Percentiles rank a stretch among this genome's conserved stretches.
These are phyloP conservation scores for Henricia sp. DNA, from an alignment of 53 echinoderm and acorn worm species.

Conservation along the genomic window DNA sequence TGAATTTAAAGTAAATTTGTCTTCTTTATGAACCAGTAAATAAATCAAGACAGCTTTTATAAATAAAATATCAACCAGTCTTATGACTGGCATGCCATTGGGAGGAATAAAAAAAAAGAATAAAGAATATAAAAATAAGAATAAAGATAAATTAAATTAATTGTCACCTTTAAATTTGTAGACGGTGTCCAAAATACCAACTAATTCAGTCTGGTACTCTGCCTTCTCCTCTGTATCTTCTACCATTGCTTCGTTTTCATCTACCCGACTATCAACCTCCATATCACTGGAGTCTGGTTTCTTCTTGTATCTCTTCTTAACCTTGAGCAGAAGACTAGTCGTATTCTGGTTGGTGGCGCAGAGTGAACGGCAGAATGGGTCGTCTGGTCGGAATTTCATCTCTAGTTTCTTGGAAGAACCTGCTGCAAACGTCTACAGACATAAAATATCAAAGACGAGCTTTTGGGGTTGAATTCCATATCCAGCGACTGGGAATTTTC, in stretches of 20 bases:
- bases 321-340: constrained; percentile 74
- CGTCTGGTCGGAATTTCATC: constrained; percentile 73
- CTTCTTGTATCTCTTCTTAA: constrained; percentile 58
- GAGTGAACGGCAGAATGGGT: constrained; percentile 68
- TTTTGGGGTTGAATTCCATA: no score
- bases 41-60: no score
- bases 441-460: no score
- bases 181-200: constrained; percentile 54
- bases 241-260: neutral
- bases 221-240: constrained; percentile 1
- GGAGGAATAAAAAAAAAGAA: neutral
- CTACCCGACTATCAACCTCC: constrained; percentile 11
- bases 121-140: neutral
- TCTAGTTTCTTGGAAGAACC: constrained; percentile 46
- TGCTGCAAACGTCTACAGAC: constrained; percentile 24
- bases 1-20: neutral
- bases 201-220: constrained; percentile 58
- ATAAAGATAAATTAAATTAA: neutral
- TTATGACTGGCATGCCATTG: no score
- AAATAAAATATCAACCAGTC: no score
- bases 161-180: constrained; percentile 62
- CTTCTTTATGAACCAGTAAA: no score
- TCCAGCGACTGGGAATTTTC: no score
- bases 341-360: constrained; percentile 68
- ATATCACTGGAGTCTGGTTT: neutral